phyloP scores from a whole-genome alignment of 2,888 invertebrate genomes.

The Liopterus haemorrhoidalis region DNA sequence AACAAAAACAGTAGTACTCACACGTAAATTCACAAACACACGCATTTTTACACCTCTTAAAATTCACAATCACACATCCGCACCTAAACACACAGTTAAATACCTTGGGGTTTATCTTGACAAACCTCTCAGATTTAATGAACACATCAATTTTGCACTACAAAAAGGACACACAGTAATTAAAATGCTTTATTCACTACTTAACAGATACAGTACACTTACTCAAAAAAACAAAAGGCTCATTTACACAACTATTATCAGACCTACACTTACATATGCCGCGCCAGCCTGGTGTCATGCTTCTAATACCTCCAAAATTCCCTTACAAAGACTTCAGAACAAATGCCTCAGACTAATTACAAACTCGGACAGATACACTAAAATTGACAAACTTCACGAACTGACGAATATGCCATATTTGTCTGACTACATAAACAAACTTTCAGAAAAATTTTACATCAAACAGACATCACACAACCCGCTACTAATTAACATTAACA shows the following conservation, averaged over 20 bases:
- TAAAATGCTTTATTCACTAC: conserved; percentile 30
- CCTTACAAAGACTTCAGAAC: conserved; percentile 28
- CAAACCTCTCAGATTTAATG: conserved; percentile 19
- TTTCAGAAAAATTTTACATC: conserved; percentile 16
- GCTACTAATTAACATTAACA: conserved; percentile 15
- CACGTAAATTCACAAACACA: background rate
- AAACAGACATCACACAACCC: conserved; percentile 8
- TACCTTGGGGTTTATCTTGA: background rate
- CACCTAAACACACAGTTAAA: background rate
- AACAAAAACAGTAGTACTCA: conserved; percentile 17
- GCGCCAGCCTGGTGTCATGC: no score
- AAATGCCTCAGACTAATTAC: conserved; percentile 26
- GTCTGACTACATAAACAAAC: conserved; percentile 14
- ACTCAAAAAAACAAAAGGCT: conserved; percentile 25
- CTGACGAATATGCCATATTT: conserved; percentile 10
- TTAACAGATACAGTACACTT: conserved; percentile 25
- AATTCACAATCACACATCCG: background rate
- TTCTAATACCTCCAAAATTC: conserved; percentile 13
- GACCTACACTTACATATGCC: no score
- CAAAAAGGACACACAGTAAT: conserved; percentile 25
- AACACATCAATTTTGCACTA: conserved; percentile 25
- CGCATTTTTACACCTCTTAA: background rate
- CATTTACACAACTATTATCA: no score
- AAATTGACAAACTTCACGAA: conserved; percentile 18
- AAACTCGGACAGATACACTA: conserved; percentile 15